Base-by-base conservation (phyloP, 2,113 vertebrate genomes). In the Hipposideros armiger region DNA sequence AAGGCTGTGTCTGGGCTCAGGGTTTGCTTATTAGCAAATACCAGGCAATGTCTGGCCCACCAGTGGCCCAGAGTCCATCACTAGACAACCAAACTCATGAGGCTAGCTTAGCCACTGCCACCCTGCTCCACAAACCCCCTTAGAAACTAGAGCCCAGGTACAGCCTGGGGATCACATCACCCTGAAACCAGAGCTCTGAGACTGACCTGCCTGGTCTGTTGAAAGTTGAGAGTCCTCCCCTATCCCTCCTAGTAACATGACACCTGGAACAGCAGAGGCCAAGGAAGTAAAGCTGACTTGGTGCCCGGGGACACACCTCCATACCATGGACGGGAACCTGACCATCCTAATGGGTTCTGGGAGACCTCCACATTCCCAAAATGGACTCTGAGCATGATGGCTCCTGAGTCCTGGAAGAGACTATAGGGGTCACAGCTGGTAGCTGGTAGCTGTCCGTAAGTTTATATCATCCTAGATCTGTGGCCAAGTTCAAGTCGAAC, bases 181-280 rank as follows among this genome's bases (percentile, higher is more conserved):
- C 11, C 42, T 20, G 80, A 56, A 95, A 90, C 64, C 4, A 26
- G 52, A 94, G 77, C 85, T 72, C 80, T 45, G 32, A 26, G 14
- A 54, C 11, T 17, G n/a, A 30, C 26, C 67, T 17, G 52, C 54
- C 54, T 47, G 73, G 15, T 24, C 5, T 52, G 32, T 28, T 60
- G 97, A 94, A 90, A 96, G 42, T 60, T 30, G 88, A 97, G 91
- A 30, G 32, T 19, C 42, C 32, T 50, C 32, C 8, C 8, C 26
- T 4, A 0, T 0, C 52, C 13, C 24, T 78, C 24, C 92, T 16
- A 42, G 24, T 42, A 52, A 83, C 52, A 5, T 52, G 2, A 4
- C 78, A 95, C n/a, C n/a, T 16, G 1, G 11, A 54, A 20, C 13
- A 15, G 26, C 30, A 60, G 83, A 52, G 36, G 87, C 28, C 64